Percentiles rank a stretch among this genome's conserved stretches.
These are phyloP conservation scores for Pseudonaja textilis DNA, from an alignment of 2,113 vertebrate species.

Conservation along the genomic window DNA sequence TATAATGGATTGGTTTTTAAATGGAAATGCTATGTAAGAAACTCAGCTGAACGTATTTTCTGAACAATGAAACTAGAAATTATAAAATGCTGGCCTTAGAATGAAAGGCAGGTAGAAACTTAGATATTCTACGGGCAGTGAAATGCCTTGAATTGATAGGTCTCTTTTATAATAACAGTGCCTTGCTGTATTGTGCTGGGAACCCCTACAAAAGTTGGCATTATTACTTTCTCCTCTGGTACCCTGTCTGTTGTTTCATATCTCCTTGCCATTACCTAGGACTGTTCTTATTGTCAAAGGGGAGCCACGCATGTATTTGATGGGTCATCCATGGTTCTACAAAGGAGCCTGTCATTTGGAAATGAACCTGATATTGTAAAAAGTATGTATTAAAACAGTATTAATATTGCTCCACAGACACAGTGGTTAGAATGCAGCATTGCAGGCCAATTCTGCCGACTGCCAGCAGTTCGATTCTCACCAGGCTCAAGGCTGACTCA, in stretches of 20 bases:
- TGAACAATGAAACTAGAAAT: neutral
- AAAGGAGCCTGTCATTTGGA: conserved; percentile 1
- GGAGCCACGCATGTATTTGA: conserved; percentile 9
- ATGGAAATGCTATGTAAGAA: neutral
- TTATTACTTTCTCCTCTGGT: fast-evolving
- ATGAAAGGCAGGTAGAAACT: neutral
- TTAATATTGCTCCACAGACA: neutral
- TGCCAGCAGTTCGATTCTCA: neutral
- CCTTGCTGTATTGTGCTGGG: neutral
- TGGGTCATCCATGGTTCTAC: conserved; percentile 9
- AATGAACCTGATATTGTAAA: neutral
- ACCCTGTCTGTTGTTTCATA: neutral
- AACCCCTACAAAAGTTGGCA: neutral
- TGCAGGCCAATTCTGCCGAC: neutral
- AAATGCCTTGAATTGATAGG: neutral
- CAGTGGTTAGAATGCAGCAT: neutral
- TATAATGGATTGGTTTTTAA: neutral
- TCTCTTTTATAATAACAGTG: neutral
- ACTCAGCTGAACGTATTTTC: neutral
- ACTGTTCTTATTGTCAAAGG: neutral
- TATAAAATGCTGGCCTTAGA: neutral
- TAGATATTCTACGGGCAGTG: neutral
- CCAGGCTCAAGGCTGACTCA: neutral
- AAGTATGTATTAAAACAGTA: conserved; percentile 2
- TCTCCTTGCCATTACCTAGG: neutral